Base-by-base conservation (phyloP, 2,888 invertebrate species). In the Drosophila mimetica region DNA sequence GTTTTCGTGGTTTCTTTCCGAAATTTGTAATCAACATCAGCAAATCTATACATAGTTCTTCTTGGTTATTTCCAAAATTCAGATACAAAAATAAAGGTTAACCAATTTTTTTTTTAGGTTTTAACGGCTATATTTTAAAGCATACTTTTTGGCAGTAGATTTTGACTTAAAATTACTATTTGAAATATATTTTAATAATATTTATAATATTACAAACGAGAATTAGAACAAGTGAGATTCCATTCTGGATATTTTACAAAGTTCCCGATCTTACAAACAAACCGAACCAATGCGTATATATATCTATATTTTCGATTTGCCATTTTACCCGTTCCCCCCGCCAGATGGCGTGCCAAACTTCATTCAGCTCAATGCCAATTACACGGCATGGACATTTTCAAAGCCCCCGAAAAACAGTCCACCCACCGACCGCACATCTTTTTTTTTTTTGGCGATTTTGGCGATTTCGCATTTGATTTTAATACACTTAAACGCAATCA, bases 401-500 rank as follows among this genome's bases (percentile, higher is more conserved):
- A 67, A 53, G 55, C 42, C 30, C 42, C 59, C 13, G 42, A 18
- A 13, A 39, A 30, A n/a, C n/a, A n/a, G 46, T 50, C 37, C 39
- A 37, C 20, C 28, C 42, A 32, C 16, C 7, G 4, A 18, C 16
- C 58, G 30, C 5, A 25, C 18, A 41, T 48, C 4, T 41, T 32
- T 20, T 60, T 32, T 20, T 60, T 42, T 42, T 41, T 36, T 36
- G 66, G 18, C 4, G 37, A 60, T 7, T 11, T 7, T 11, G 11
- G 30, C 30, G 30, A 61, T 41, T 75, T 76, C 74, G 58, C 67
- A 72, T 86, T 85, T 78, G 85, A 86, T 85, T 73, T 82, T 76
- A 85, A 87, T 83, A 85, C 65, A 82, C 86, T 79, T 87, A 75
- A 79, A 85, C 86, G 82, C 77, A 87, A 82, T 82, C 86, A 82